Evolutionary conservation across 1,140 invertebrate species (phyloP), one percentile per base, ranked within the genome.

Genomic region (Rhyzopertha dominica): DNA sequence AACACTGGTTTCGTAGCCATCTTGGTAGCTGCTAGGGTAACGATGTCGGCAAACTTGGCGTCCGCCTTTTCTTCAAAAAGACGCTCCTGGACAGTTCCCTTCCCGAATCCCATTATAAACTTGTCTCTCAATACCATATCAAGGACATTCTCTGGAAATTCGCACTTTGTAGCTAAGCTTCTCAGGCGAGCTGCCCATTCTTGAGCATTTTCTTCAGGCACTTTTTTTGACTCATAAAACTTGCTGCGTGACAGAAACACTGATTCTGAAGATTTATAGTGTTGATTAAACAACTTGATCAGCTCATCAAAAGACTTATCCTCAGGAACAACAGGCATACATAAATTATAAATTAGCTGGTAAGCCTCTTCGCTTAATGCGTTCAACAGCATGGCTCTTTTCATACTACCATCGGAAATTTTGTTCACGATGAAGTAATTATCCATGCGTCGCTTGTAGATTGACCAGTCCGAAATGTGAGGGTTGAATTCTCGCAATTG

Each of bases 181-280:
- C 44, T 7, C 19, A 47, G 36, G 34, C 44, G 24, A 4, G 28
- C 44, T 5, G 44, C 36, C 44, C 44, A 47, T 32, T 47, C 44
- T 8, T 47, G 34, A 26, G 36, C 25, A 24, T 4, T 34, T 19
- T 47, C 45, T 9, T 18, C 8, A 3, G 23, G 5, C 9, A 37
- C 26, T 34, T 47, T 47, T 14, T 20, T 39, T 8, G 37, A 14
- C 16, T 13, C 13, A 34, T 40, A 47, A 41, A 41, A 47, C 25
- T 47, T 47, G n/a, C 18, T 26, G 24, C 45, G 12, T 32, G 37
- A 29, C 7, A 31, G 36, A 32, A 47, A 41, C 16, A 37, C 24
- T 26, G n/a, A n/a, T n/a, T n/a, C 24, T 25, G 20, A 29, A 5
- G 17, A 10, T 39, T 46, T 41, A 19, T 30, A 46, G 34, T 40